A percentile compares a stretch with the other conserved stretches of the same genome.
Conservation (phyloP, 2,888 invertebrate species). For the Acronicta alni region DNA sequence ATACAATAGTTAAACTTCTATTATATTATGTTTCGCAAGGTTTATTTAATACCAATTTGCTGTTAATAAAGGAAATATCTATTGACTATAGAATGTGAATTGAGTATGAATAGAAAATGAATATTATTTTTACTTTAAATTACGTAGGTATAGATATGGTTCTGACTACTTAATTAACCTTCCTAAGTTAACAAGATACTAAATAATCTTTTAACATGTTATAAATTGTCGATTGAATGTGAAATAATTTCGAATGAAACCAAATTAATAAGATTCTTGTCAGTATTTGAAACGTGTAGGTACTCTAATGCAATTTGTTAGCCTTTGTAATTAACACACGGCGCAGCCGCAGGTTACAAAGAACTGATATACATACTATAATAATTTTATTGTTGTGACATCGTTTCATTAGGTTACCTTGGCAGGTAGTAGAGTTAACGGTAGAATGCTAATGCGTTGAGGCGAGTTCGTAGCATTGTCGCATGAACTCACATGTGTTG, state of each 20-base stretch:
- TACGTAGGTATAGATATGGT: no score
- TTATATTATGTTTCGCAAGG: slow-evolving; percentile 8
- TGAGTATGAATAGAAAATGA: no score
- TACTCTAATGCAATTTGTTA: slow-evolving; percentile 30
- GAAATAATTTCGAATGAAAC: slow-evolving; percentile 30
- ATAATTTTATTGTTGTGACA: slow-evolving; percentile 52
- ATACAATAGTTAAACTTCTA: slow-evolving; percentile 5
- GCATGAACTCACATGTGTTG: slow-evolving; percentile 63
- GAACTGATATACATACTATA: slow-evolving; percentile 33
- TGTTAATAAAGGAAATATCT: no score
- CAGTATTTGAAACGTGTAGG: slow-evolving; percentile 11
- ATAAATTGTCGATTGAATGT: slow-evolving; percentile 28
- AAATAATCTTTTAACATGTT: slow-evolving; percentile 23
- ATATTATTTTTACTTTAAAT: no score
- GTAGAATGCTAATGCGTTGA: slow-evolving; percentile 84
- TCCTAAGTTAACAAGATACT: no score
- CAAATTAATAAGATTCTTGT: slow-evolving; percentile 26
- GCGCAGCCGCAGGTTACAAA: slow-evolving; percentile 33
- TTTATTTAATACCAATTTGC: no score
- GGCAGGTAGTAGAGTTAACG: slow-evolving; percentile 79
- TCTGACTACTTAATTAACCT: no score
- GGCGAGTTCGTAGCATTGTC: slow-evolving; percentile 74
- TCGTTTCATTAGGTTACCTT: slow-evolving; percentile 72
- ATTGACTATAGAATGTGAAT: no score
- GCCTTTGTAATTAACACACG: slow-evolving; percentile 41